phyloP scores from a whole-genome alignment of 2,797 vertebrate species.

The Etheostoma perlongum region DNA sequence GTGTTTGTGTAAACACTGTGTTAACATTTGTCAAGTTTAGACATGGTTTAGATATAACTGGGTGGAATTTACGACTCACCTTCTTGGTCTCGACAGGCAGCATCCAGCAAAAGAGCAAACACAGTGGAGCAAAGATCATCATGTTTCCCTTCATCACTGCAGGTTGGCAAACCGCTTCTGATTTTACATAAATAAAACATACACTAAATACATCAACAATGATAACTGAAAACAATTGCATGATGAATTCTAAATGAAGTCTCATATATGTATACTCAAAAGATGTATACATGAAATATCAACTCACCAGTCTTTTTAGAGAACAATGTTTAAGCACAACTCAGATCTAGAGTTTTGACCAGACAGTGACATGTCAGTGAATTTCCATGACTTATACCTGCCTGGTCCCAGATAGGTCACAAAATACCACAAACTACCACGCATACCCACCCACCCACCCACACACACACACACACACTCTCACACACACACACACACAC shows the following conservation, averaged over 20 bases:
- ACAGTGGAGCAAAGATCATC: constrained; percentile 10
- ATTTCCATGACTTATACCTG: background rate
- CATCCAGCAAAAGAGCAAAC: constrained; percentile 24
- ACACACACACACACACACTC: background rate
- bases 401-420: background rate
- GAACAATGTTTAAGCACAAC: background rate
- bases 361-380: background rate
- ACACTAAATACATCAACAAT: background rate
- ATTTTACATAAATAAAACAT: background rate
- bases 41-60: background rate
- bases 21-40: background rate
- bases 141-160: constrained; percentile 23
- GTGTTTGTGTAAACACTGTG: background rate
- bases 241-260: background rate
- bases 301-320: background rate
- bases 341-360: background rate
- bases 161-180: background rate
- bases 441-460: too few relatives aligned
- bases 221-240: background rate
- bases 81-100: background rate
- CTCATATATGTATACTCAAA: background rate
- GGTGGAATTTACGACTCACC: constrained; percentile 27
- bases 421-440: background rate
- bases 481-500: background rate
- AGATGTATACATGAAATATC: background rate